Evolutionary conservation across 2,888 invertebrate species (phyloP).

Genomic region (Scaptomyza tumidula): DNA sequence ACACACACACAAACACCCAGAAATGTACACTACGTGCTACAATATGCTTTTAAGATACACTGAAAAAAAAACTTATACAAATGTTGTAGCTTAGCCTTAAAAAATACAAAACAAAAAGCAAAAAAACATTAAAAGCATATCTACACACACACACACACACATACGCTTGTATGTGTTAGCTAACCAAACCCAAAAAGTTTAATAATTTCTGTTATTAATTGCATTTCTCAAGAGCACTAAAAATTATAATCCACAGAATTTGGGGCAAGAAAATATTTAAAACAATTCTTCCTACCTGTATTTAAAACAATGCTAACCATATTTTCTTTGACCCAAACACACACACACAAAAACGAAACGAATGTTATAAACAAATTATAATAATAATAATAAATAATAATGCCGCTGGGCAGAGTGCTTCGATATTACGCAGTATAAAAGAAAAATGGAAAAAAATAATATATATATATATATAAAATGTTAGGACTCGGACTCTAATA

Average conservation of each 20-base stretch:
- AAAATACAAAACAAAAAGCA: background rate
- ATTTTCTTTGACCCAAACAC: constrained; percentile 48
- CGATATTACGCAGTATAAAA: constrained; percentile 70
- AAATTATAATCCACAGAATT: constrained; percentile 36
- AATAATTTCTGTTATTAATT: constrained; percentile 57
- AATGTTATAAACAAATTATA: constrained; percentile 44
- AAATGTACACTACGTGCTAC: constrained; percentile 19
- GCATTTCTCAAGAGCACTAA: constrained; percentile 62
- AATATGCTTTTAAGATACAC: constrained; percentile 37
- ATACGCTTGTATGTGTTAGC: constrained; percentile 9
- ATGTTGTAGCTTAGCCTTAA: constrained; percentile 54
- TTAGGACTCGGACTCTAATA: constrained; percentile 73
- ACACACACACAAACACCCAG: constrained; percentile 29
- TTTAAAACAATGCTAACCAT: constrained; percentile 22
- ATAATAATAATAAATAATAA: constrained; percentile 20
- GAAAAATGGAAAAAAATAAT: constrained; percentile 13
- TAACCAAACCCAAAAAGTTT: constrained; percentile 40
- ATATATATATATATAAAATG: constrained; percentile 44
- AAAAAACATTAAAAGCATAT: constrained; percentile 14
- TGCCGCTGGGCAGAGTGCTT: constrained; percentile 65
- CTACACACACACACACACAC: constrained; percentile 5
- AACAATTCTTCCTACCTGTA: constrained; percentile 43
- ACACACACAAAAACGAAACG: constrained; percentile 17
- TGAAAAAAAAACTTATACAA: constrained; percentile 11
- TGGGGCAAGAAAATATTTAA: constrained; percentile 17